A percentile compares a stretch with the other conserved stretches of the same genome.
Evolutionary conservation across 2,888 invertebrate species (phyloP).

Genomic region (Coelinius sp.): DNA sequence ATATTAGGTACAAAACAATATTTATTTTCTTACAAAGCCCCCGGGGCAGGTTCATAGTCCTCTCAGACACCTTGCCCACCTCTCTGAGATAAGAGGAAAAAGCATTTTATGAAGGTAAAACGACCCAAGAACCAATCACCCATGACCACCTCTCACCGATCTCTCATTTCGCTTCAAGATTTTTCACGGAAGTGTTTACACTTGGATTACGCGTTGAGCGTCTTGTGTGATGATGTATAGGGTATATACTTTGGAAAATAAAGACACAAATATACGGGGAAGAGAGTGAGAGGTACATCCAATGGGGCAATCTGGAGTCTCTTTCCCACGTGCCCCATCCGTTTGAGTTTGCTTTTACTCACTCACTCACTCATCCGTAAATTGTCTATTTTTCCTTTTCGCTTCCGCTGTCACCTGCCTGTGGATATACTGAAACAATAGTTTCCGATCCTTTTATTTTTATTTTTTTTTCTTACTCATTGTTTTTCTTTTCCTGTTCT

Average conservation of each 20-base stretch:
- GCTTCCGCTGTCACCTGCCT: constrained; percentile 15
- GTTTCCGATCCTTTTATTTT: neutral
- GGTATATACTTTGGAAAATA: constrained; percentile 22
- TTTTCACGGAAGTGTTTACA: constrained; percentile 48
- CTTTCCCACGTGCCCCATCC: constrained; percentile 22
- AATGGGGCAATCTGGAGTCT: constrained; percentile 17
- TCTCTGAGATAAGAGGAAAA: neutral
- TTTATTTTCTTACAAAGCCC: constrained; percentile 1
- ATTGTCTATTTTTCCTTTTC: neutral
- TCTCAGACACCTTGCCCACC: neutral
- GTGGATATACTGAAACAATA: neutral
- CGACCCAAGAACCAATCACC: constrained; percentile 13
- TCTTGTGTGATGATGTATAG: constrained; percentile 21
- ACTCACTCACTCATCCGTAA: neutral
- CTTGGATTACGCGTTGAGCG: constrained; percentile 42
- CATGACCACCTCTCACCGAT: neutral
- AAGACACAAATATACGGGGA: neutral
- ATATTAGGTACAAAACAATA: constrained; percentile 18
- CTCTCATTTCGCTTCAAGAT: neutral
- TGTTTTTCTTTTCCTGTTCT: too few relatives aligned
- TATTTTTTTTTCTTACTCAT: too few relatives aligned
- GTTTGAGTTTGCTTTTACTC: constrained; percentile 6
- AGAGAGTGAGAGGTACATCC: neutral
- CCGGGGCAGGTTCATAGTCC: constrained; percentile 6
- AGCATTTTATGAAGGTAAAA: constrained; percentile 18